Percentiles rank a stretch among this genome's conserved stretches.
Evolutionary conservation across 2,797 vertebrate species (phyloP).

Genomic region (Lerista edwardsae): DNA sequence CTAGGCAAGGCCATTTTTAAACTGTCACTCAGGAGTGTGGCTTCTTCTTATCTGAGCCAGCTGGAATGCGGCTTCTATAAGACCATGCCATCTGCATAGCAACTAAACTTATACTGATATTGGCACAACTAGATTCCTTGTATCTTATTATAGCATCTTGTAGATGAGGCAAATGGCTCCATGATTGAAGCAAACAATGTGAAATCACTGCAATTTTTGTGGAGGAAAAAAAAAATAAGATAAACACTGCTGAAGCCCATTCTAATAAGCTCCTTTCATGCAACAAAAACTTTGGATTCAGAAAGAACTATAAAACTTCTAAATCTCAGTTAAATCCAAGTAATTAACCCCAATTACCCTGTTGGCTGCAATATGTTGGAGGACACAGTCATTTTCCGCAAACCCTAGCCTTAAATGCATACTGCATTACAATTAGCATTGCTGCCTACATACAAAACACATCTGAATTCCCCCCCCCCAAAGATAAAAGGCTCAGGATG

Average conservation of each 20-base stretch:
- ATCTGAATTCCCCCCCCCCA: neutral
- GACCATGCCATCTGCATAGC: neutral
- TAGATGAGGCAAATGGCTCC: neutral
- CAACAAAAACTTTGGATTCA: neutral
- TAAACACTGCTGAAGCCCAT: neutral
- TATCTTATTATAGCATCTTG: neutral
- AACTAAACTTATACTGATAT: neutral
- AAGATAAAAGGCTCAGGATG: neutral
- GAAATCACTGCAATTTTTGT: neutral
- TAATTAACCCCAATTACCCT: neutral
- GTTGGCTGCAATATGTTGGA: neutral
- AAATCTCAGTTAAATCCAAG: neutral
- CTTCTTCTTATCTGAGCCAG: too few species aligned
- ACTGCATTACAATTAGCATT: neutral
- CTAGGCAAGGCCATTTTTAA: too few species aligned
- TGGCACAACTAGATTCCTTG: neutral
- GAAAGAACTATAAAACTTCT: neutral
- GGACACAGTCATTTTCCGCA: neutral
- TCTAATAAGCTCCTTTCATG: neutral
- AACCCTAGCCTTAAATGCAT: neutral
- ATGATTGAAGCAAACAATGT: neutral
- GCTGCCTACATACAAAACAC: neutral
- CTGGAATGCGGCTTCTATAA: neutral
- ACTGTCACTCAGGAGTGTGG: too few species aligned
- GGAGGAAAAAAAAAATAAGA: neutral